A percentile compares a stretch with the other conserved stretches of the same genome.
Conservation (phyloP, 64 coral and sea anemone genomes). For the Pachyseris speciosa region DNA sequence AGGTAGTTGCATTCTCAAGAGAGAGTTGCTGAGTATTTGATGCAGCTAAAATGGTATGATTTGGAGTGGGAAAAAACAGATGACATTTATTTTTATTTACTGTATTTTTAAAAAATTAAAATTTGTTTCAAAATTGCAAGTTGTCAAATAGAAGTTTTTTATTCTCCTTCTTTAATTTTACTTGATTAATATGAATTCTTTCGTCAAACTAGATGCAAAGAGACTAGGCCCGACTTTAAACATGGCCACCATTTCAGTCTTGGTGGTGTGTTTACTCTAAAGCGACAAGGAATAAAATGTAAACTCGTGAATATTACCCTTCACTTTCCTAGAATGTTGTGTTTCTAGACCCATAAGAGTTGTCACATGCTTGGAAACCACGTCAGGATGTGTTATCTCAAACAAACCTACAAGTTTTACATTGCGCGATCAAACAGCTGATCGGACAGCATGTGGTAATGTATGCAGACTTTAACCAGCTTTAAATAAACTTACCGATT, state of each 20-base stretch:
- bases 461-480: not conserved
- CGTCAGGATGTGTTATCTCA: not conserved
- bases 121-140: conserved; percentile 37
- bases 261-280: not conserved
- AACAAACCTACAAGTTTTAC: not conserved
- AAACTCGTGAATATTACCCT: conserved; percentile 12
- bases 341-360: not conserved
- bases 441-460: not conserved
- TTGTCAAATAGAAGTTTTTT: conserved; percentile 33
- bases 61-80: conserved; percentile 19
- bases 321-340: not conserved
- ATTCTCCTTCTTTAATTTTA: conserved; percentile 32
- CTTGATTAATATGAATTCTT: not conserved
- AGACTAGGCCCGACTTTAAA: conserved; percentile 35
- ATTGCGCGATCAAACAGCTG: not conserved
- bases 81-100: not conserved
- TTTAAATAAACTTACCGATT: conserved; percentile 10
- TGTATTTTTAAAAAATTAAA: not conserved
- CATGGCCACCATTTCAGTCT: conserved; percentile 4
- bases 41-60: not conserved
- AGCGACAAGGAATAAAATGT: not conserved
- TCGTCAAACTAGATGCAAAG: conserved; percentile 23
- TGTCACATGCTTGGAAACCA: not conserved
- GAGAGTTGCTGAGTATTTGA: conserved; percentile 19
- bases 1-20: conserved; percentile 18